Evolutionary conservation across 1,140 invertebrate species (phyloP).

Genomic region (Xylocopa sonorina): DNA sequence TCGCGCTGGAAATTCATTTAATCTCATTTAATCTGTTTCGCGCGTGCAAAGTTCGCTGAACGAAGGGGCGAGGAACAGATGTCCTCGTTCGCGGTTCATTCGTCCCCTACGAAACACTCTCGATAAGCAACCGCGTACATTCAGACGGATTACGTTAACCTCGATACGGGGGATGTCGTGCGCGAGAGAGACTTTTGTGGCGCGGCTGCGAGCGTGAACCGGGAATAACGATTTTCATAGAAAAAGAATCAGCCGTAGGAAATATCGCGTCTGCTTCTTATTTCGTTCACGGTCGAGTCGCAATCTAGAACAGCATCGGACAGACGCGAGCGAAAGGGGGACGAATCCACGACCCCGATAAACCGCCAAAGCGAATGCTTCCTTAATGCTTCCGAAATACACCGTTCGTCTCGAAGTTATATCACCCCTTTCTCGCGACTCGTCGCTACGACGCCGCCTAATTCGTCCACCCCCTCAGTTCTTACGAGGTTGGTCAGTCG

Average conservation of each 20-base stretch:
- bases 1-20: too few species aligned
- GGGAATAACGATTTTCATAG: neutral
- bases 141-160: constrained; percentile 1
- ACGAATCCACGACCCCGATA: constrained; percentile 57
- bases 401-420: constrained; percentile 64
- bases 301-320: constrained; percentile 59
- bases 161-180: too few species aligned
- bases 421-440: constrained; percentile 55
- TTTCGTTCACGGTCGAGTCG: constrained; percentile 53
- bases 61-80: too few species aligned
- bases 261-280: constrained; percentile 52
- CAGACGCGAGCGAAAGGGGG: constrained; percentile 32
- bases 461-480: neutral
- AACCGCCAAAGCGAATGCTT: constrained; percentile 64
- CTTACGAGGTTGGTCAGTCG: constrained; percentile 2
- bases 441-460: constrained; percentile 28
- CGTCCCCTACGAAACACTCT: neutral
- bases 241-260: neutral
- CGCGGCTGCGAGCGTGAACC: neutral
- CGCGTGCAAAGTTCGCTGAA: neutral
- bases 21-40: too few species aligned
- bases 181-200: too few species aligned
- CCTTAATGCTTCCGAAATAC: constrained; percentile 69
- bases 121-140: neutral
- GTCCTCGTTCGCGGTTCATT: neutral